Evolutionary conservation across 2,888 invertebrate species (phyloP).

Genomic region (Galerucella pusilla): DNA sequence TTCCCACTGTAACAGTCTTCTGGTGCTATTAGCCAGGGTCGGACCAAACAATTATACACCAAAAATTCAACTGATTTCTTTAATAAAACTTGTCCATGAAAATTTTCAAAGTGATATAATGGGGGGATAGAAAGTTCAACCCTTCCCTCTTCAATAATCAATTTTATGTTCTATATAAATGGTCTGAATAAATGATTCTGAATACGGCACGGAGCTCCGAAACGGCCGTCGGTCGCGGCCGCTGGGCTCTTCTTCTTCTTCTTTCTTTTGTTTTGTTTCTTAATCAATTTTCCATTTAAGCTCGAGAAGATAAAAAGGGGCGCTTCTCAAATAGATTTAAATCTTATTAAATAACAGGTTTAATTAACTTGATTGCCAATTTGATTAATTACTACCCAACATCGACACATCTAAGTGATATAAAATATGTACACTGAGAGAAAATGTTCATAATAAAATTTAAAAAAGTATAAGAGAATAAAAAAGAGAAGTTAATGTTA

Average conservation of each 20-base stretch:
- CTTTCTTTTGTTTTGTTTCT: constrained; percentile 31
- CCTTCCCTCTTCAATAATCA: too few species aligned
- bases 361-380: constrained; percentile 45
- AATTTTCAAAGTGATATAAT: neutral
- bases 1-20: constrained; percentile 10
- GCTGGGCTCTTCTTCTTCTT: constrained; percentile 8
- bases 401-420: constrained; percentile 1
- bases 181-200: neutral
- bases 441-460: neutral
- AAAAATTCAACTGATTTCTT: too few species aligned
- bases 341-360: constrained; percentile 42
- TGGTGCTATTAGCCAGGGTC: neutral
- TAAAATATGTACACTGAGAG: neutral
- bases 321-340: constrained; percentile 38
- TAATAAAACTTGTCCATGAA: too few species aligned
- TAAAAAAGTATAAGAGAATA: too few species aligned
- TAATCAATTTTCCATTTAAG: constrained; percentile 37
- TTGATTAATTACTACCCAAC: constrained; percentile 40
- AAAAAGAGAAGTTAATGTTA: too few species aligned
- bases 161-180: neutral
- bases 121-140: neutral
- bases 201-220: neutral
- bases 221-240: constrained; percentile 15
- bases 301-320: constrained; percentile 35
- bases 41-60: neutral